Percentiles rank a stretch among this genome's conserved stretches.
phyloP scores from a whole-genome alignment of 2,113 vertebrate genomes.

The Aleadryas rufinucha region DNA sequence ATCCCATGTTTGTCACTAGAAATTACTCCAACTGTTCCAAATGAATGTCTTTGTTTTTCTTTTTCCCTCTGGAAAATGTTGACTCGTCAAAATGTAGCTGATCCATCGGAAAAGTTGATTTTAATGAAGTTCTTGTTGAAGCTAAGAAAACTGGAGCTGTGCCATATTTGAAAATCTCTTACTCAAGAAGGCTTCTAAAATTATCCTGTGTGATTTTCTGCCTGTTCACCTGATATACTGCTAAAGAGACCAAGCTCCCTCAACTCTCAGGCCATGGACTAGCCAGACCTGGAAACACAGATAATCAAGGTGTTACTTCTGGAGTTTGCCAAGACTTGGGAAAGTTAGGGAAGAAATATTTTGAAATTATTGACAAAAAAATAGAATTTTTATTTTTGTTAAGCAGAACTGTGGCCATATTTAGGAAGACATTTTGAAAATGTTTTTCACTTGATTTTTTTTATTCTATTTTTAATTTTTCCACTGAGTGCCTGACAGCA shows the following conservation, averaged over 20 bases:
- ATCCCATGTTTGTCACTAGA: not conserved
- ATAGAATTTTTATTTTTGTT: not conserved
- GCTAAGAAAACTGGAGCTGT: not conserved
- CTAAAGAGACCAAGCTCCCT: not conserved
- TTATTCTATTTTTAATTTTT: not conserved
- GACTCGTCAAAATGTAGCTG: constrained; percentile 11
- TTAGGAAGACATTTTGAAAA: not conserved
- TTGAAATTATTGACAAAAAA: not conserved
- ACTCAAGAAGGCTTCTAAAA: not conserved
- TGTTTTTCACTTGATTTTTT: not conserved
- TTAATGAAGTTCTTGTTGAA: constrained; percentile 1
- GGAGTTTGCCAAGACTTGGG: not conserved
- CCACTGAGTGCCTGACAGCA: not conserved
- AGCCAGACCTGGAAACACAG: not conserved
- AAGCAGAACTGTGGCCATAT: not conserved
- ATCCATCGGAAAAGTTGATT: not conserved
- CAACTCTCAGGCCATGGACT: not conserved
- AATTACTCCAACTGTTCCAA: not conserved
- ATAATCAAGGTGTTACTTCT: not conserved
- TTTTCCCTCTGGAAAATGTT: constrained; percentile 38
- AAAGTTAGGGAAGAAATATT: not conserved
- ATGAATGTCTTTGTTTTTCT: not conserved
- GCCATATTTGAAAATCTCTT: not conserved
- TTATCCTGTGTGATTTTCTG: not conserved
- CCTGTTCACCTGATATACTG: not conserved